These are phyloP conservation scores for Plemyria rubiginata DNA, from an alignment of 2,888 invertebrate genomes.

Conservation along the genomic window DNA sequence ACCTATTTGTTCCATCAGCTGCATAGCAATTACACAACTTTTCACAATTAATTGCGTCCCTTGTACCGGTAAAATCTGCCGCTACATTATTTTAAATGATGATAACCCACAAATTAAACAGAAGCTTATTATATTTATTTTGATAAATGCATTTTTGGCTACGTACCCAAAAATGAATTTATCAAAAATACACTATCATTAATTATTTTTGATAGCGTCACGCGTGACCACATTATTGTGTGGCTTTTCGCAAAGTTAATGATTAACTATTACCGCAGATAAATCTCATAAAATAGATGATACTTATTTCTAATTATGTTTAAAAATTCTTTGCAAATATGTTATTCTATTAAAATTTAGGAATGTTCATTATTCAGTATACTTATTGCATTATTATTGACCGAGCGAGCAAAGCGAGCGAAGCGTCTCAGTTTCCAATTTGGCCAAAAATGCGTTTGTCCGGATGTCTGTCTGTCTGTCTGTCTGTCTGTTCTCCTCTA, in stretches of 20 bases:
- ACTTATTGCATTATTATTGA: too few species aligned
- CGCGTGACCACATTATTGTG: slow-evolving; percentile 10
- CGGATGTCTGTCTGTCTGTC: too few species aligned
- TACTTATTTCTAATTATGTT: too few species aligned
- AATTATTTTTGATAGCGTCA: slow-evolving; percentile 10
- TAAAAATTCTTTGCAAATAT: too few species aligned
- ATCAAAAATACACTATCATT: too few species aligned
- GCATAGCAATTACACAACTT: neutral
- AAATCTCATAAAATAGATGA: neutral
- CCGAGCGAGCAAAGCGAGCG: too few species aligned
- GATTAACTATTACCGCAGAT: neutral
- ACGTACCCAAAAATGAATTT: neutral
- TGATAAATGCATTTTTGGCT: slow-evolving; percentile 16
- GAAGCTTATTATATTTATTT: slow-evolving; percentile 30
- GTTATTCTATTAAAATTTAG: too few species aligned
- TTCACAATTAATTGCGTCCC: neutral
- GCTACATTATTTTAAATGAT: slow-evolving; percentile 18
- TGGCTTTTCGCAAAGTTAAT: slow-evolving; percentile 10
- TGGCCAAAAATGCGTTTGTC: too few species aligned
- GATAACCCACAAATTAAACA: slow-evolving; percentile 26
- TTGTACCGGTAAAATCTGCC: slow-evolving; percentile 9
- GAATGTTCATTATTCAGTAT: too few species aligned
- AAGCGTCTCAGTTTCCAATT: too few species aligned
- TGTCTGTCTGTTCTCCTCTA: too few species aligned
- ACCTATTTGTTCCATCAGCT: too few species aligned